Evolutionary conservation across 2,888 invertebrate species (phyloP).

Genomic region (Limnephilus rhombicus): DNA sequence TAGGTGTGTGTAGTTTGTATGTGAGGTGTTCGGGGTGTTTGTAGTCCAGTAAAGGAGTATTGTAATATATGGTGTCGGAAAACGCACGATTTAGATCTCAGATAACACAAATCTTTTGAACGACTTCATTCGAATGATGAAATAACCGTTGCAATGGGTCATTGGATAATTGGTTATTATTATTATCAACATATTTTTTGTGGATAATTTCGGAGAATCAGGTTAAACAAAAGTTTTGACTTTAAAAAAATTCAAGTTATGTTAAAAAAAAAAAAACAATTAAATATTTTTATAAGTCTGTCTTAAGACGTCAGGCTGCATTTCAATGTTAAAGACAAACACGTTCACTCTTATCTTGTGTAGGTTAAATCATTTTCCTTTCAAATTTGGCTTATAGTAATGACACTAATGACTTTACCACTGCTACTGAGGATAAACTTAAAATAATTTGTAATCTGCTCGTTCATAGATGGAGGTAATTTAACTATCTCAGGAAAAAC

Average conservation of each 20-base stretch:
- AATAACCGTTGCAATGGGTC: background rate
- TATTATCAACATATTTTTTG: background rate
- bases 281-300: background rate
- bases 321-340: no score
- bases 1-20: background rate
- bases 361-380: no score
- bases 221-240: background rate
- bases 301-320: background rate
- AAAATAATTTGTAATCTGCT: no score
- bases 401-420: no score
- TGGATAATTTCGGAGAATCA: background rate
- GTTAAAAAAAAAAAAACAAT: background rate
- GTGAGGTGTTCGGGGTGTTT: background rate
- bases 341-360: no score
- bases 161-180: background rate
- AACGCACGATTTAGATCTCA: constrained; percentile 53
- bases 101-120: constrained; percentile 59
- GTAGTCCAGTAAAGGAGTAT: constrained; percentile 4
- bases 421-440: no score
- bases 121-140: constrained; percentile 46
- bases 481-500: no score
- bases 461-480: no score
- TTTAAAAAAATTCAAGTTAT: background rate
- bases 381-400: no score
- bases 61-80: constrained; percentile 54